A percentile compares a stretch with the other conserved stretches of the same genome.
Evolutionary conservation across 2,113 vertebrate species (phyloP).

Genomic region (Jacana jacana): DNA sequence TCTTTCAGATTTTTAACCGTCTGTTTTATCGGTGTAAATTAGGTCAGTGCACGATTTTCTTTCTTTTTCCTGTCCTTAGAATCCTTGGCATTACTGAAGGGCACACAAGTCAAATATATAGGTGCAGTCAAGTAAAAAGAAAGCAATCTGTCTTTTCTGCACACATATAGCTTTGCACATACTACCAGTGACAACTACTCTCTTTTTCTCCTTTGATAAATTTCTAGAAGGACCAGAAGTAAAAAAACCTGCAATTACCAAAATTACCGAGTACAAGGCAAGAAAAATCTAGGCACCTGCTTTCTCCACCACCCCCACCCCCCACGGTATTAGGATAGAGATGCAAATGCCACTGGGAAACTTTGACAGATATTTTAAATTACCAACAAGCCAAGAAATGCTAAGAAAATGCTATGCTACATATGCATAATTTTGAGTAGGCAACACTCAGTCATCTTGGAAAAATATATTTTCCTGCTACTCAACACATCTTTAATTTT

Average conservation of each 20-base stretch:
- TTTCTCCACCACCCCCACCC: too few relatives aligned
- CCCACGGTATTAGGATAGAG: not conserved
- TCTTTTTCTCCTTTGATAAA: too few relatives aligned
- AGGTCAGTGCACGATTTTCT: conserved; percentile 20
- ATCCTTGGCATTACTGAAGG: not conserved
- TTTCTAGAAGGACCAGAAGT: not conserved
- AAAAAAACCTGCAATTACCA: not conserved
- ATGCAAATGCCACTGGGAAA: not conserved
- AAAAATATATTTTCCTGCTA: not conserved
- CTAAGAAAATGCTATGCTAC: not conserved
- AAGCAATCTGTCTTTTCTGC: conserved; percentile 18
- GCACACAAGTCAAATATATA: conserved; percentile 23
- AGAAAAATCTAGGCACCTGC: not conserved
- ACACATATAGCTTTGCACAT: too few relatives aligned
- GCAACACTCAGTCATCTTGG: not conserved
- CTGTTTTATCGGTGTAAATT: not conserved
- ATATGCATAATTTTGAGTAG: not conserved
- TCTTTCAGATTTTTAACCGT: conserved; percentile 2
- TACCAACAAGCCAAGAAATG: not conserved
- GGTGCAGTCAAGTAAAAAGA: conserved; percentile 46
- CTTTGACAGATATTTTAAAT: not conserved
- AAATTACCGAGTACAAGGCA: not conserved
- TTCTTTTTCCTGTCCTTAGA: conserved; percentile 2
- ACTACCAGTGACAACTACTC: too few relatives aligned
- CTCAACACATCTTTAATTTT: not conserved